Conservation (phyloP, 2,797 vertebrate species). For the Bovichtus diacanthus region DNA sequence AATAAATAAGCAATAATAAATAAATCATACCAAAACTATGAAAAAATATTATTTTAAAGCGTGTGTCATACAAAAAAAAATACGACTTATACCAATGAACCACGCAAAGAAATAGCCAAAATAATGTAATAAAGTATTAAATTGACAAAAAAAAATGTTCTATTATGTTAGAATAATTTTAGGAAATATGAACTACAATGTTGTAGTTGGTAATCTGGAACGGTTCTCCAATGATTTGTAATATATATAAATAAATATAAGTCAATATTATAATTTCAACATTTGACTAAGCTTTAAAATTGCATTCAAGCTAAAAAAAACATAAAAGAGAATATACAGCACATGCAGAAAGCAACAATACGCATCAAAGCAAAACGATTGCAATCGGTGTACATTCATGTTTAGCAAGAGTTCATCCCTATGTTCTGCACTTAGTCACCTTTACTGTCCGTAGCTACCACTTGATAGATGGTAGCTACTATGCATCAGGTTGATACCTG, state of each 20-base stretch:
- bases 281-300: neutral
- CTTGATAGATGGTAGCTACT: slow-evolving; percentile 43
- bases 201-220: neutral
- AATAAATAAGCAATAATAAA: neutral
- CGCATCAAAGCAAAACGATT: neutral
- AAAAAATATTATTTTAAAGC: neutral
- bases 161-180: neutral
- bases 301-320: neutral
- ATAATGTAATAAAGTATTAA: neutral
- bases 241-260: neutral
- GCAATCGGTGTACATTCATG: slow-evolving; percentile 3
- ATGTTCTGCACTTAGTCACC: slow-evolving; percentile 25
- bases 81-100: neutral
- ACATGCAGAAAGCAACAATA: neutral
- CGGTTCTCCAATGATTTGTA: slow-evolving; percentile 4
- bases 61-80: neutral
- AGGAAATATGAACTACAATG: neutral
- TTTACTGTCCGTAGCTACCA: slow-evolving; percentile 33
- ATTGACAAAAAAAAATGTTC: neutral
- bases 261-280: neutral
- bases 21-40: neutral
- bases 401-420: slow-evolving; percentile 34
- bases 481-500: slow-evolving; percentile 74
- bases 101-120: neutral
- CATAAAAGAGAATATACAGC: neutral